A percentile compares a stretch with the other conserved stretches of the same genome.
These are phyloP conservation scores for Philantomba maxwellii DNA, from an alignment of 2,113 vertebrate species.

Conservation along the genomic window DNA sequence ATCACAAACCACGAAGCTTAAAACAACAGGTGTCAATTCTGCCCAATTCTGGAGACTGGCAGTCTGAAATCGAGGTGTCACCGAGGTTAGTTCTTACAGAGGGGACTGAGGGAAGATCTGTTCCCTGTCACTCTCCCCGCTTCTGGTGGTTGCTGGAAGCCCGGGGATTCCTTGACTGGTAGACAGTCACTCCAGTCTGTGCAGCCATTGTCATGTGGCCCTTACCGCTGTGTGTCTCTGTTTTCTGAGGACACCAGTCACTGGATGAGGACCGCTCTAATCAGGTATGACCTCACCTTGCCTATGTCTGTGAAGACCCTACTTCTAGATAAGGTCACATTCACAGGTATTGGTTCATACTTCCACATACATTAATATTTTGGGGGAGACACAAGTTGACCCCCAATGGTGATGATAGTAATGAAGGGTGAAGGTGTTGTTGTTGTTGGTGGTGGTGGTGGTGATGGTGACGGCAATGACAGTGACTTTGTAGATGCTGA, in stretches of 20 bases:
- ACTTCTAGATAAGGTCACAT: neutral
- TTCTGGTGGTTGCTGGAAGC: neutral
- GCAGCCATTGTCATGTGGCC: accelerated
- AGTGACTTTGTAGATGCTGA: neutral
- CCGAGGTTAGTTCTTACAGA: too few species aligned
- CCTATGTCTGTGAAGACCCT: neutral
- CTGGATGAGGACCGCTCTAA: too few species aligned
- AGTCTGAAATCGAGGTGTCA: neutral
- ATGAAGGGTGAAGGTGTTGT: accelerated
- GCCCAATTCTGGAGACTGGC: neutral
- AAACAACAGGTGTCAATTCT: neutral
- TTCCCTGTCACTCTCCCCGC: neutral
- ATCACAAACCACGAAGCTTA: accelerated
- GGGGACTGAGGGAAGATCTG: neutral
- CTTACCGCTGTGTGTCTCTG: neutral
- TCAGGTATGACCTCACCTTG: neutral
- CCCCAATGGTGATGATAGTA: neutral
- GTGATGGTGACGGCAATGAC: accelerated
- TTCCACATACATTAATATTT: neutral
- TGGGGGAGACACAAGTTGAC: neutral
- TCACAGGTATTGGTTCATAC: neutral
- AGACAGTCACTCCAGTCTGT: neutral
- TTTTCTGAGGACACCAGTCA: neutral
- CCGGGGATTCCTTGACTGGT: too few species aligned
- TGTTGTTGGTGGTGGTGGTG: accelerated